Base-by-base conservation (phyloP, 2,797 vertebrate genomes). In the Myoxocephalus aenaeus region DNA sequence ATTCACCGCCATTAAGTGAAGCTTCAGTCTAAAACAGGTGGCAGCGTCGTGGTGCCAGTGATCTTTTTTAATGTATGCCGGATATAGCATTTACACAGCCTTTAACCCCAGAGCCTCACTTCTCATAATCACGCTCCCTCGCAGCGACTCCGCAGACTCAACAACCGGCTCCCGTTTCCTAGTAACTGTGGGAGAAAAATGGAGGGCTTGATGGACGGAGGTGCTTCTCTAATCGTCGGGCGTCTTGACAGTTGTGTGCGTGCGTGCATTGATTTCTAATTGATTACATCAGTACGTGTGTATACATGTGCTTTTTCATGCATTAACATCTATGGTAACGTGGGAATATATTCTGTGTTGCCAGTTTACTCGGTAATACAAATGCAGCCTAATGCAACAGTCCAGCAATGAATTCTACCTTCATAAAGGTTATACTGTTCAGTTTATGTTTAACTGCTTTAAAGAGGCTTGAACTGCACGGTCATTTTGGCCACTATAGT, bases 161-260 rank as follows among this genome's bases (percentile, higher is more conserved):
- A 53, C 82, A 71, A 68, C 25, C 70, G 15, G 59, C 87, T 73
- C 72, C 73, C 75, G 93, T 94, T 92, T 93, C 94, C 93, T 94
- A 95, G 94, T 94, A 94, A 95, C 94, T 80, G 89, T 79, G 74
- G 77, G 79, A 85, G 74, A 42, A 77, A 77, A 77, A 76, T 46
- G 64, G 15, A 56, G 81, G 73, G 80, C 82, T 85, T 38, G 54
- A 73, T 62, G 73, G 80, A 61, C 20, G 14, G 72, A 81, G 65
- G 51, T 68, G 84, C 75, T 67, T 77, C 10, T 86, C 56, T 54
- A 70, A 65, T 71, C 65, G 27, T 75, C 65, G 73, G 65, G 68
- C 84, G 77, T 69, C 81, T 81, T 2, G 80, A 82, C 81, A 81
- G 81, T 54, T 73, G 54, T 51, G 83, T 59, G 78, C 67, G 59